Conservation (phyloP, 2,888 invertebrate species). For the Rhyacophila evoluta region DNA sequence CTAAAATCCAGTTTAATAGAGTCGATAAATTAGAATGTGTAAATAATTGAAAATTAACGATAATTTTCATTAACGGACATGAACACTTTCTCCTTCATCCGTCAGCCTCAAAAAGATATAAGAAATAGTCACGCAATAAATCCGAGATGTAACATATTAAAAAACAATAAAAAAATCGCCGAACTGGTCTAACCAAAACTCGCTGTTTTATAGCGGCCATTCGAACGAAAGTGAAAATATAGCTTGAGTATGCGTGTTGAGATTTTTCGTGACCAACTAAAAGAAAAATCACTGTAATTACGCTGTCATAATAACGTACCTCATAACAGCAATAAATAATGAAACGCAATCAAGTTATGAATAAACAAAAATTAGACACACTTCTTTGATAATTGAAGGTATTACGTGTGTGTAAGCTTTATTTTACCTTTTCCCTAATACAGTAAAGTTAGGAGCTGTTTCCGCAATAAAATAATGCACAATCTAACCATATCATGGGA, state of each 20-base stretch:
- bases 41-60: background rate
- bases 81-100: background rate
- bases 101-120: background rate
- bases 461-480: too few species aligned
- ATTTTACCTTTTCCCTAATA: too few species aligned
- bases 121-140: background rate
- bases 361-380: background rate
- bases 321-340: background rate
- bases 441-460: too few species aligned
- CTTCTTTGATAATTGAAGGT: background rate
- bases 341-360: background rate
- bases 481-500: too few species aligned
- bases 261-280: background rate
- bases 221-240: constrained; percentile 5
- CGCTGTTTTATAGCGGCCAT: background rate
- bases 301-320: background rate
- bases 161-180: background rate
- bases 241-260: background rate
- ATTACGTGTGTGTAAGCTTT: too few species aligned
- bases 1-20: too few species aligned
- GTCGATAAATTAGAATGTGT: too few species aligned
- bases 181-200: background rate
- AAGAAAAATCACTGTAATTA: background rate
- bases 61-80: background rate
- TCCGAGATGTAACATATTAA: background rate